A percentile compares a stretch with the other conserved stretches of the same genome.
Conservation (phyloP, 2,113 vertebrate species). For the Rhinichthys klamathensis region DNA sequence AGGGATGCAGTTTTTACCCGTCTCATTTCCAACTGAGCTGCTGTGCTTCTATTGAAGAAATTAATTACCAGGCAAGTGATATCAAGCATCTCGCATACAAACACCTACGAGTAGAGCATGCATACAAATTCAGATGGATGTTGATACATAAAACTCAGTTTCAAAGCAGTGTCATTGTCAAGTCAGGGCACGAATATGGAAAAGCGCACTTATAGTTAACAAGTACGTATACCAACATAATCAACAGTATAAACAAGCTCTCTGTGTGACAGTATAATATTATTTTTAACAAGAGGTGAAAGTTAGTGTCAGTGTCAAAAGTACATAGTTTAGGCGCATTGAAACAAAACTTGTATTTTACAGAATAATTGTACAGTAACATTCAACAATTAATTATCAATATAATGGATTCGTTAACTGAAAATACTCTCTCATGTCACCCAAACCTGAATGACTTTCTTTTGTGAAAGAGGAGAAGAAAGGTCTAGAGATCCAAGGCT, state of each 20-base stretch:
- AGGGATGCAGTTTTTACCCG: not conserved
- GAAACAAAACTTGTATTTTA: not conserved
- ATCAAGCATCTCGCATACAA: not conserved
- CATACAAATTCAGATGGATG: constrained; percentile 10
- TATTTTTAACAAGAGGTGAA: not conserved
- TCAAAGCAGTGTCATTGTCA: constrained; percentile 23
- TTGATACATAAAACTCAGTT: constrained; percentile 1
- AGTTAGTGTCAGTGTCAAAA: not conserved
- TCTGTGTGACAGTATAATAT: not conserved
- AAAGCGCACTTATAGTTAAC: not conserved
- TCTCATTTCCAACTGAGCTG: not conserved
- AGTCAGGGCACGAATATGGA: constrained; percentile 6
- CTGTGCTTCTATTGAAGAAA: constrained; percentile 16
- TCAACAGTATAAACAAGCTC: not conserved
- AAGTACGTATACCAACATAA: not conserved
- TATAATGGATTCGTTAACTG: not conserved
- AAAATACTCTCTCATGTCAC: not conserved
- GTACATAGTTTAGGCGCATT: not conserved
- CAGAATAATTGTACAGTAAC: not conserved
- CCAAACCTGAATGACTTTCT: not conserved
- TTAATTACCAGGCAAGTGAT: constrained; percentile 8
- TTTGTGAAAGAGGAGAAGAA: not conserved
- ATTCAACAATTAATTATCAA: not conserved
- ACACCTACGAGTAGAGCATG: not conserved
- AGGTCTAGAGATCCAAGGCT: not conserved